Evolutionary conservation across 2,113 vertebrate species (phyloP).

Genomic region (Ceyx margarethae): DNA sequence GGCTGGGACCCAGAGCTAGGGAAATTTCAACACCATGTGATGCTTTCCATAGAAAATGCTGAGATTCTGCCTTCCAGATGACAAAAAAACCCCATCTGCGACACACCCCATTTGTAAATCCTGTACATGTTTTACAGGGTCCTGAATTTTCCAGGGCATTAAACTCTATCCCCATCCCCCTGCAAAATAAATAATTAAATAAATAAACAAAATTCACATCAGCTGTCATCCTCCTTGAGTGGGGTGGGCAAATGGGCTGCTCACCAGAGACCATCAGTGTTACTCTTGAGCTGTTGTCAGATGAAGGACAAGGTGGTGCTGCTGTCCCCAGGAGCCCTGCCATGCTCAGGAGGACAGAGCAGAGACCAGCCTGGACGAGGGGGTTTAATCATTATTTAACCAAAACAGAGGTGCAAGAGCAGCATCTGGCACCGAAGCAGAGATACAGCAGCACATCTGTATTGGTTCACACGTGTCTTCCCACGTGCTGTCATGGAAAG

Average conservation of each 20-base stretch:
- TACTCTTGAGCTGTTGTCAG: background rate
- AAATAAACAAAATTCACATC: background rate
- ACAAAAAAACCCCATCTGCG: background rate
- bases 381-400: background rate
- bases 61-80: rapidly evolving
- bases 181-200: no score
- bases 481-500: background rate
- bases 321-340: background rate
- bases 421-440: background rate
- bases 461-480: rapidly evolving
- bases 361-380: background rate
- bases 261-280: background rate
- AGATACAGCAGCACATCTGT: background rate
- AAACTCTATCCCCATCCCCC: background rate
- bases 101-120: background rate
- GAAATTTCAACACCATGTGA: background rate
- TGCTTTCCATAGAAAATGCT: background rate
- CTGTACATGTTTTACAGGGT: background rate
- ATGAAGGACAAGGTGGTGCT: background rate
- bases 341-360: background rate
- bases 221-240: background rate
- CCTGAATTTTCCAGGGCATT: constrained; percentile 41
- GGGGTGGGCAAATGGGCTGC: background rate
- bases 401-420: rapidly evolving
- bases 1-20: no score